Evolutionary conservation across 2,113 vertebrate genomes (phyloP).

Genomic region (Globicephala melas): DNA sequence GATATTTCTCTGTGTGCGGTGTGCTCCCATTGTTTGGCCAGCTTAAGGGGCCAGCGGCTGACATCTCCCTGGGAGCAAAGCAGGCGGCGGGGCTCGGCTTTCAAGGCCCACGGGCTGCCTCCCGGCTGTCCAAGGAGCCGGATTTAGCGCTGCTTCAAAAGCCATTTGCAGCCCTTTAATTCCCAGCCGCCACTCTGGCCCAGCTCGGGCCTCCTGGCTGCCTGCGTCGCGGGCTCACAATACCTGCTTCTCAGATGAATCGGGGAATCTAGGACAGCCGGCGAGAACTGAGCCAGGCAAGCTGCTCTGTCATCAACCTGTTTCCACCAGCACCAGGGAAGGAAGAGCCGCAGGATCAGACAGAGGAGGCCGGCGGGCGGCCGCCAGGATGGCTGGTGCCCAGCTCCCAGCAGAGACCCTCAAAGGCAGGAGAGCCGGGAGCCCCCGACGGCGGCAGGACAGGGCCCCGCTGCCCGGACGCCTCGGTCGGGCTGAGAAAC

Average conservation of each 20-base stretch:
- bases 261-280: not conserved
- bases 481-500: constrained; percentile 45
- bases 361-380: not conserved
- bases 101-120: not conserved
- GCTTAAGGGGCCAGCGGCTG: rapidly evolving
- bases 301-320: not conserved
- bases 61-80: not conserved
- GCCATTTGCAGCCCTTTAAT: not conserved
- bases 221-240: not conserved
- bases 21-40: rapidly evolving
- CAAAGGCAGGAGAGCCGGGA: not conserved
- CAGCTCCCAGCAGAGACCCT: not conserved
- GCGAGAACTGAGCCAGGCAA: not conserved
- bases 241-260: not conserved
- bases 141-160: constrained; percentile 21
- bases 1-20: rapidly evolving
- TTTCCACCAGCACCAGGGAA: not conserved
- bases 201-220: not conserved
- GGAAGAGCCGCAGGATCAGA: not conserved
- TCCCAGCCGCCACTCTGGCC: not conserved
- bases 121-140: not conserved
- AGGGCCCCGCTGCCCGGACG: not conserved
- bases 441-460: not conserved
- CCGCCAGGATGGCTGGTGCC: not conserved
- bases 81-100: not conserved